Evolutionary conservation across 2,113 vertebrate genomes (phyloP).

Genomic region (Leucopsar rothschildi): DNA sequence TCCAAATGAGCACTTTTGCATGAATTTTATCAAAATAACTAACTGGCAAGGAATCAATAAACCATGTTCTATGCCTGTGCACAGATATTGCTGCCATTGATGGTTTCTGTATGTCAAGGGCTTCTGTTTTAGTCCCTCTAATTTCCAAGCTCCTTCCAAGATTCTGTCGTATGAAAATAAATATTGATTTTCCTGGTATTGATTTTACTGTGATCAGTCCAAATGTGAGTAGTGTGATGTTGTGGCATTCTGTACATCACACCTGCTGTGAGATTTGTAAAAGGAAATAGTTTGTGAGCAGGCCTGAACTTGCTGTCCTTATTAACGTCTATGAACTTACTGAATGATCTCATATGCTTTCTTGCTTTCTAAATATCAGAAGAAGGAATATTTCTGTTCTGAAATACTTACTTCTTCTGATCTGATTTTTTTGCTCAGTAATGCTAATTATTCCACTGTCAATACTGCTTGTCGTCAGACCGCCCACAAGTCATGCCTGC

Average conservation of each 20-base stretch:
- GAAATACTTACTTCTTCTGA: neutral
- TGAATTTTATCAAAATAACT: neutral
- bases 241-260: neutral
- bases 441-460: neutral
- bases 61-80: accelerated
- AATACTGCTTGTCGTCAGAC: neutral
- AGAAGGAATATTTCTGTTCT: neutral
- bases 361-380: neutral
- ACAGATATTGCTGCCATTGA: neutral
- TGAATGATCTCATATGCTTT: neutral
- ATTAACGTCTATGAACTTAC: neutral
- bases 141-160: neutral
- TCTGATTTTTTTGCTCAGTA: neutral
- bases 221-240: neutral
- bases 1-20: neutral
- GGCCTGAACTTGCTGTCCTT: neutral
- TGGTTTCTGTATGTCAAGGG: neutral
- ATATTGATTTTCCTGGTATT: neutral
- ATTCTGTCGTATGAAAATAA: neutral
- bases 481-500: neutral
- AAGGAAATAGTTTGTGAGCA: neutral
- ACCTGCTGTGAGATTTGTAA: neutral
- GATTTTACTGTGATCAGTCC: neutral
- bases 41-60: neutral
- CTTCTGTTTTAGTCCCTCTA: neutral